Base-by-base conservation (phyloP, 2,797 vertebrate genomes). In the Morelia viridis region DNA sequence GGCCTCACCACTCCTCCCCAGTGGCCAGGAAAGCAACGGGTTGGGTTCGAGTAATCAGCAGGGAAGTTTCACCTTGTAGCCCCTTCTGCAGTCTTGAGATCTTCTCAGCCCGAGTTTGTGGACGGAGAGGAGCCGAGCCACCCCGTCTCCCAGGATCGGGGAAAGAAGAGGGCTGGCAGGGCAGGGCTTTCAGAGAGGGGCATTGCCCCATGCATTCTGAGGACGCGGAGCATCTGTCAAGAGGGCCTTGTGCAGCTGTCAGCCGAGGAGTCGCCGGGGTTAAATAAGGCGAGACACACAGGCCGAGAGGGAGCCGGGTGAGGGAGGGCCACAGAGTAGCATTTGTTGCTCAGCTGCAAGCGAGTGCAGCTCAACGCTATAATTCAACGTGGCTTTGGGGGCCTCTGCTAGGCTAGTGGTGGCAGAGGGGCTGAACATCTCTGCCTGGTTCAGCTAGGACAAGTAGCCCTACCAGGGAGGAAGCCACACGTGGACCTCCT, bases 221-320 rank as follows among this genome's bases (percentile, higher is more conserved):
- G 28, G 58, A 60, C 17, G 41, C 2, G 5, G 17, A 19, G 19
- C 13, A 41, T 83, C 46, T 83, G 57, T 15, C 41, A 11, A 5
- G 8, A 3, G 19, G 5, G 2, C 19, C 71, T 22, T 26, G 31
- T 26, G 58, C 58, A 84, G 91, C 87, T 88, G 87, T 80, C 87
- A 58, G 22, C 3, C 8, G 6, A 53, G 50, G 24, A 58, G 61
- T 28, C 8, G 31, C 46, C 3, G 50, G 85, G 91, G 87, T 92
- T 71, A 92, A 89, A 58, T 85, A 46, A 92, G 91, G 91, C 61
- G n/a, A 92, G 61, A 28, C 61, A 9, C 13, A 19, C 50, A 85
- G 76, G 53, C 28, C 89, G 91, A 91, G 93, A 93, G 31, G 58
- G 87, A 90, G 91, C 80, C 94, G n/a, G 90, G 85, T 89, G 93